These are phyloP conservation scores for Papilio elwesi DNA, from an alignment of 2,888 invertebrate species.

Conservation along the genomic window DNA sequence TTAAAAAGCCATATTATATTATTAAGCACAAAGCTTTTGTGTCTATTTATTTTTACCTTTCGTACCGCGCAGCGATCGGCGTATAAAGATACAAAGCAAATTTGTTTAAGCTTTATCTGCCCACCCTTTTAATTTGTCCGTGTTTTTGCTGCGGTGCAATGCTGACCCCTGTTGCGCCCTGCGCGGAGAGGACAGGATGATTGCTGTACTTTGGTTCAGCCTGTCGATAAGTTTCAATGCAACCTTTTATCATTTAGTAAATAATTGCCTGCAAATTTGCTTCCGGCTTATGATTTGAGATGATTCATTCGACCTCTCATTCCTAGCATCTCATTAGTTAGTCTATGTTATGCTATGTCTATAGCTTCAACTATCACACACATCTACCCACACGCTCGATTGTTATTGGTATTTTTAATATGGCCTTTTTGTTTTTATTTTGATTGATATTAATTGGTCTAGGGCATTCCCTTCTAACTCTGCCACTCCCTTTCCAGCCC, in stretches of 20 bases:
- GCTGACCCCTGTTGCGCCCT: constrained; percentile 12
- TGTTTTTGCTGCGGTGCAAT: constrained; percentile 3
- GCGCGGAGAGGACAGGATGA: not conserved
- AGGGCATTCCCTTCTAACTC: too few relatives aligned
- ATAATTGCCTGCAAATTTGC: constrained; percentile 10
- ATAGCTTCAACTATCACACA: too few relatives aligned
- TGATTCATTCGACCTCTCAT: not conserved
- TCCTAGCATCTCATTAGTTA: too few relatives aligned
- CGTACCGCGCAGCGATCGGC: not conserved
- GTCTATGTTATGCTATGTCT: too few relatives aligned
- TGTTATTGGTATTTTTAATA: too few relatives aligned
- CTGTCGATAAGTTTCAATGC: not conserved
- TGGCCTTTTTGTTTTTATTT: too few relatives aligned
- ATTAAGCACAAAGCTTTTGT: constrained; percentile 29
- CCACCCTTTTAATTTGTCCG: constrained; percentile 29
- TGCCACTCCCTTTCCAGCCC: too few relatives aligned
- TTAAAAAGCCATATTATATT: constrained; percentile 39
- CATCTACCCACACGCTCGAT: too few relatives aligned
- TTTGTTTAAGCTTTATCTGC: constrained; percentile 33
- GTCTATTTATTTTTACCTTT: constrained; percentile 27
- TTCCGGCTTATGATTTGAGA: not conserved
- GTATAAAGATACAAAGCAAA: constrained; percentile 22
- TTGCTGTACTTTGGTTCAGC: constrained; percentile 2
- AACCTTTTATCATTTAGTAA: not conserved
- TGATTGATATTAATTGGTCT: too few relatives aligned